Percentiles rank a stretch among this genome's conserved stretches.
Conservation (phyloP, 1,140 invertebrate genomes). For the Orchesella cincta region DNA sequence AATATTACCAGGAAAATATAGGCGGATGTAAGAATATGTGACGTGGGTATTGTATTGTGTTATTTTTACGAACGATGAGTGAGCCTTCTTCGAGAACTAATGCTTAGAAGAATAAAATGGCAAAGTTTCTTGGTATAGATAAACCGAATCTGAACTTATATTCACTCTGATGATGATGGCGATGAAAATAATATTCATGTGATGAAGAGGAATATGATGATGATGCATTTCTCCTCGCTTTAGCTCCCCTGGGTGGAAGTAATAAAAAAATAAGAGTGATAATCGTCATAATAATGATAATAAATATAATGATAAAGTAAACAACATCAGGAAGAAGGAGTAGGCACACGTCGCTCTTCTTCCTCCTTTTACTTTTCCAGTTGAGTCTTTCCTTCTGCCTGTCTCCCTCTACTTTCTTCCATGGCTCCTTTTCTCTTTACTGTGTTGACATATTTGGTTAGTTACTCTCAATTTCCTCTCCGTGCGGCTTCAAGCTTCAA, state of each 20-base stretch:
- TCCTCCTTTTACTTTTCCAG: neutral
- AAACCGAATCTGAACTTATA: no score
- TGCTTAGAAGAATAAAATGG: no score
- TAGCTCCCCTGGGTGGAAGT: neutral
- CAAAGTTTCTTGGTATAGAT: no score
- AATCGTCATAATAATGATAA: neutral
- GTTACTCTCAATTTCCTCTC: slow-evolving; percentile 12
- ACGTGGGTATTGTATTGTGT: neutral
- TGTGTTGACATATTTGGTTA: neutral
- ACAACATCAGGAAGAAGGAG: neutral
- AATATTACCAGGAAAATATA: neutral
- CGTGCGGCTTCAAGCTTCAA: neutral
- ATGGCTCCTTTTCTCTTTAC: neutral
- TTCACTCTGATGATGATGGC: no score
- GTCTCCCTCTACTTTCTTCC: neutral
- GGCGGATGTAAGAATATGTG: neutral
- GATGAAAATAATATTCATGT: neutral
- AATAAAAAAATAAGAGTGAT: neutral
- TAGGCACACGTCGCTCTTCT: no score
- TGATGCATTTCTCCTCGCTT: neutral
- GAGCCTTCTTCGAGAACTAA: no score
- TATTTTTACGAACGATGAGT: neutral
- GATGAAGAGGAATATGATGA: neutral
- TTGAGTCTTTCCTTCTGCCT: neutral
- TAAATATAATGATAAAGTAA: neutral